A percentile compares a stretch with the other conserved stretches of the same genome.
These are phyloP conservation scores for Meganola albula DNA, from an alignment of 2,888 invertebrate genomes.

Conservation along the genomic window DNA sequence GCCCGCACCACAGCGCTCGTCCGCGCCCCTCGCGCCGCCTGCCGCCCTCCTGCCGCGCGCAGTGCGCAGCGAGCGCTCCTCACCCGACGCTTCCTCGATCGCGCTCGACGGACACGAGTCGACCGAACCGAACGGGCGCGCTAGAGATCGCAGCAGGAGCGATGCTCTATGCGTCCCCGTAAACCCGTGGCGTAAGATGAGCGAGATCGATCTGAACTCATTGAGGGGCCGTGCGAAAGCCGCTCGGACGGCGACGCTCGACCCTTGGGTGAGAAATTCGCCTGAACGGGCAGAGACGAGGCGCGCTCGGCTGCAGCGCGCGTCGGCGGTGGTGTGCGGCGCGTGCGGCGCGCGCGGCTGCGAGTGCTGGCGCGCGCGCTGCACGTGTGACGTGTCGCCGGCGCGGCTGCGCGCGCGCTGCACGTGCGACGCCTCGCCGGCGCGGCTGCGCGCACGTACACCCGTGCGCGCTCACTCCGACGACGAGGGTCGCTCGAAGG, in stretches of 20 bases:
- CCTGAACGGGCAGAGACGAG: conserved; percentile 21
- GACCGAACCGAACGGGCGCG: conserved; percentile 19
- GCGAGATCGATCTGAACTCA: conserved; percentile 44
- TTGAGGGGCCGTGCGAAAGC: conserved; percentile 22
- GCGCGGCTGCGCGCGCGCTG: conserved; percentile 31
- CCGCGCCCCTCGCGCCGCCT: conserved; percentile 17
- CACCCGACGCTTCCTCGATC: conserved; percentile 42
- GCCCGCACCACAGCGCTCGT: conserved; percentile 41
- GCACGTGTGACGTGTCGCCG: conserved; percentile 28
- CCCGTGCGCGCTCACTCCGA: conserved; percentile 43
- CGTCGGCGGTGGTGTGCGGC: conserved; percentile 43
- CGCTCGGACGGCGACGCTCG: conserved; percentile 26
- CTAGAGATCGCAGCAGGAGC: conserved; percentile 27
- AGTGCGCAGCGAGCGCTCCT: conserved; percentile 39
- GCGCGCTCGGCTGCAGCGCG: conserved; percentile 46
- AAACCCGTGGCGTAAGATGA: conserved; percentile 60
- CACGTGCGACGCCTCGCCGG: conserved; percentile 36
- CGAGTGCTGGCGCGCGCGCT: conserved; percentile 42
- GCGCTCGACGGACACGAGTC: conserved; percentile 28
- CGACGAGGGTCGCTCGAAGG: conserved; percentile 49
- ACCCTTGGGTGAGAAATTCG: conserved; percentile 37
- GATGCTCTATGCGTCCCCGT: conserved; percentile 30
- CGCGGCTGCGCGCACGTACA: conserved; percentile 24
- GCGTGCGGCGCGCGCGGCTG: conserved; percentile 46
- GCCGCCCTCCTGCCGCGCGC: conserved; percentile 36